Base-by-base conservation (phyloP, 1,140 invertebrate genomes). In the Drosophila repletoides region DNA sequence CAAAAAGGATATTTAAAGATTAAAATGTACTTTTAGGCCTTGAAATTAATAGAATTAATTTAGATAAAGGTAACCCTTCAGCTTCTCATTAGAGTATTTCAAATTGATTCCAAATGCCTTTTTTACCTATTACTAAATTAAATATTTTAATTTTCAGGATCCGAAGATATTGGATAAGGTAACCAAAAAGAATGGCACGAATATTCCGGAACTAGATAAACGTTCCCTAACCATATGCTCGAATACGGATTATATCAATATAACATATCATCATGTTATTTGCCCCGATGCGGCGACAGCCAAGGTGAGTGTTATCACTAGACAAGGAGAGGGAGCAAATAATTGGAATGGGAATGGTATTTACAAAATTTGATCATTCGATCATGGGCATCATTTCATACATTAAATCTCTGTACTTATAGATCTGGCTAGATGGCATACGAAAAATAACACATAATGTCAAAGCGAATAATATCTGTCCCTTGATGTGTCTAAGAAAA, bases 201-300 rank as follows among this genome's bases (percentile, higher is more conserved):
- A 90, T 31, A 52, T 88, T 7, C 94, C 96, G 48, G 95, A 94
- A 67, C 89, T 99, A 31, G 98, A 99, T 84, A 97, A 98, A 40
- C 96, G 97, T 89, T 98, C 97, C 36, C 91, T 99, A n/a, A 99
- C 98, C 40, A 97, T 99, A 73, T 99, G 98, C 91, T 98, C 97
- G 89, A 98, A 98, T n/a, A 96, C 97, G 12, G 98, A 99, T 92
- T 97, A 99, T 90, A 99, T 99, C 77, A 99, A 99, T 91, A 98
- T 99, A 90, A 98, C 97, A 92, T 98, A 98, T 91, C 97, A 98
- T 74, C 97, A 99, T 91, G 95, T 99, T 72, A 95, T 99, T 28
- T 99, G 97, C 90, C 95, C 96, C 15, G 96, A 98, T 92, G 93
- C 95, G 15, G 95, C 95, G 63, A 97, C 95, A 17, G 98, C 98